phyloP scores from a whole-genome alignment of 2,113 vertebrate species.

The Ceyx margarethae region DNA sequence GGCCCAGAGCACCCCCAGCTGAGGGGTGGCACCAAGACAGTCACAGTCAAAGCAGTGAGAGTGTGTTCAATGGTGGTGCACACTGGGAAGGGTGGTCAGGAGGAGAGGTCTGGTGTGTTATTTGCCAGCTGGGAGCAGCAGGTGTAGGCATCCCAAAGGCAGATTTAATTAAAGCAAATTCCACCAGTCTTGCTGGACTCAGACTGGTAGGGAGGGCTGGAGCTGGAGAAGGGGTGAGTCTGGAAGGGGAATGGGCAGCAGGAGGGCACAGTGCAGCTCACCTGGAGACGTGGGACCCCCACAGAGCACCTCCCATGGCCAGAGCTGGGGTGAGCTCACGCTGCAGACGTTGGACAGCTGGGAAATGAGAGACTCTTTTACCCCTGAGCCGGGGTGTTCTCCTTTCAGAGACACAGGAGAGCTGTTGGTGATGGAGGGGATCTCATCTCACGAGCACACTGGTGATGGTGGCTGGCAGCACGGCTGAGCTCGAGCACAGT shows the following conservation, averaged over 20 bases:
- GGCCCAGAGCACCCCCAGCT: not conserved
- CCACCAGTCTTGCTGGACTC: not conserved
- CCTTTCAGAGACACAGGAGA: not conserved
- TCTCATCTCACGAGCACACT: not conserved
- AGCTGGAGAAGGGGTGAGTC: fast-evolving
- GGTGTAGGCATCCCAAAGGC: not conserved
- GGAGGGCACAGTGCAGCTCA: not conserved
- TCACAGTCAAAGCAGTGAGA: not conserved
- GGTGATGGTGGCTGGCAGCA: not conserved
- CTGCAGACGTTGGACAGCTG: not conserved
- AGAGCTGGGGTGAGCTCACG: not conserved
- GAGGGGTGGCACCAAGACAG: not conserved
- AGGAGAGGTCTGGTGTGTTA: not conserved
- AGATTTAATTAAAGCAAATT: not conserved
- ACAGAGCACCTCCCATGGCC: not conserved
- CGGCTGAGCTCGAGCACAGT: not conserved
- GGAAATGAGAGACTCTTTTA: not conserved
- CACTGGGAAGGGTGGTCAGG: not conserved
- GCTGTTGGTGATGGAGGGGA: not conserved
- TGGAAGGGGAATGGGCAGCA: not conserved
- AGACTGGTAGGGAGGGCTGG: not conserved
- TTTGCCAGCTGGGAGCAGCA: not conserved
- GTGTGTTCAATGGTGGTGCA: not conserved
- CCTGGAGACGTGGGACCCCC: not conserved
- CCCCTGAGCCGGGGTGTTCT: not conserved